Conservation (phyloP, 2,797 vertebrate genomes). For the Chromobotia macracanthus region DNA sequence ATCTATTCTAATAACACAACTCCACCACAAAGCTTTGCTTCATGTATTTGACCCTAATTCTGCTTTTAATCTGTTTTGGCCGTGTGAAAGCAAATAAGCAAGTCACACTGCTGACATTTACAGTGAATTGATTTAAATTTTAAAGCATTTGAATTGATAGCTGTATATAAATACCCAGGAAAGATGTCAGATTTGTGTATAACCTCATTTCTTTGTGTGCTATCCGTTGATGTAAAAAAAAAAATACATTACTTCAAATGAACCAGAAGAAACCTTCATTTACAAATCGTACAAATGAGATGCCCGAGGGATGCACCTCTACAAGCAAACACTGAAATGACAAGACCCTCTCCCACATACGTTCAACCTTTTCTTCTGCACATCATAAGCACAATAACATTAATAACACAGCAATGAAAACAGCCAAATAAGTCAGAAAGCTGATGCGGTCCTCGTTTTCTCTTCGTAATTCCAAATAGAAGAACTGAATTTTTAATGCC, state of each 20-base stretch:
- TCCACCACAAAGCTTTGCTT: constrained; percentile 27
- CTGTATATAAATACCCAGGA: constrained; percentile 1
- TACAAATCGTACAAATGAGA: constrained; percentile 38
- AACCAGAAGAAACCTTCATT: constrained; percentile 39
- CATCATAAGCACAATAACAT: constrained; percentile 7
- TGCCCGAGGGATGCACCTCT: constrained; percentile 30
- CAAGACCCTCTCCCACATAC: background rate
- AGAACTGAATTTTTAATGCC: constrained; percentile 46
- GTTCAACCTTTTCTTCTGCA: background rate
- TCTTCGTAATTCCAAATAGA: constrained; percentile 33
- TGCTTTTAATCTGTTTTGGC: background rate
- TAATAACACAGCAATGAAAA: constrained; percentile 27
- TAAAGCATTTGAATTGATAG: constrained; percentile 24
- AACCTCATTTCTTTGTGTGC: background rate
- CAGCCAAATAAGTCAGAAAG: constrained; percentile 15
- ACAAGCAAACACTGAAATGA: constrained; percentile 2
- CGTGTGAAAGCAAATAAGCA: background rate
- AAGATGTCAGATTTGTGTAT: constrained; percentile 17
- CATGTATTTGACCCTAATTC: constrained; percentile 24
- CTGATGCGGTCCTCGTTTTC: background rate
- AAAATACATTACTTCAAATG: constrained; percentile 15
- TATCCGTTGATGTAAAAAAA: background rate
- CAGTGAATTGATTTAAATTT: too few relatives aligned
- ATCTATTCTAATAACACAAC: constrained; percentile 34
- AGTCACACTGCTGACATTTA: constrained; percentile 13